Conservation (phyloP, 2,888 invertebrate genomes). For the Prosapia bicincta region DNA sequence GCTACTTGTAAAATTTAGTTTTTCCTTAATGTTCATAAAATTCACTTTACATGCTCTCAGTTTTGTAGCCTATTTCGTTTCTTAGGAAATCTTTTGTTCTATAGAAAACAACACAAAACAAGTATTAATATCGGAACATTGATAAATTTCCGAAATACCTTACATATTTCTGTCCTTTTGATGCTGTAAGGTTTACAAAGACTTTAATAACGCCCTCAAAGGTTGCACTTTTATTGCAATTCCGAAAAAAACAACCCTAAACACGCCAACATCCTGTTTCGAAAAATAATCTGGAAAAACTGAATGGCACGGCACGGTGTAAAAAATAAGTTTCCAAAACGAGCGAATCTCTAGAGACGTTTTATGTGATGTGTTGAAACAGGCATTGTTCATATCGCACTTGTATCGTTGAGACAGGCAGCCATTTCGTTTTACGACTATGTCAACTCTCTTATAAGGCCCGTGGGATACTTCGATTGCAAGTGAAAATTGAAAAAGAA, state of each 20-base stretch:
- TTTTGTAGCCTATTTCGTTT: too few relatives aligned
- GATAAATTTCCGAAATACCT: neutral
- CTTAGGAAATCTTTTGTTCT: too few relatives aligned
- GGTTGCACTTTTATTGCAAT: neutral
- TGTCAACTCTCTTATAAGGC: neutral
- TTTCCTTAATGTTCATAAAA: too few relatives aligned
- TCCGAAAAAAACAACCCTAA: neutral
- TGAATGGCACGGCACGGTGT: neutral
- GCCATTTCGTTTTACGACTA: neutral
- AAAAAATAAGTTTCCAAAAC: neutral
- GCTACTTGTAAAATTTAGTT: too few relatives aligned
- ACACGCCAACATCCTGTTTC: neutral
- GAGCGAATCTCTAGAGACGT: neutral
- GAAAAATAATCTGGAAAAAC: neutral
- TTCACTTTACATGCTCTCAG: too few relatives aligned
- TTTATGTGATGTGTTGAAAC: neutral
- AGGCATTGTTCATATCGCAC: neutral
- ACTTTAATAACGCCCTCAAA: neutral
- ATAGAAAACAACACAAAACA: too few relatives aligned
- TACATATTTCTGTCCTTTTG: neutral
- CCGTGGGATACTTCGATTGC: neutral
- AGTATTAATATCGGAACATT: neutral
- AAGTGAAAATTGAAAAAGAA: neutral
- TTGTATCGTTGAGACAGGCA: neutral
- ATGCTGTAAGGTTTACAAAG: neutral